Evolutionary conservation across 1,140 invertebrate genomes (phyloP), one percentile per base, ranked within the genome.

Genomic region (Papilio polyxenes): DNA sequence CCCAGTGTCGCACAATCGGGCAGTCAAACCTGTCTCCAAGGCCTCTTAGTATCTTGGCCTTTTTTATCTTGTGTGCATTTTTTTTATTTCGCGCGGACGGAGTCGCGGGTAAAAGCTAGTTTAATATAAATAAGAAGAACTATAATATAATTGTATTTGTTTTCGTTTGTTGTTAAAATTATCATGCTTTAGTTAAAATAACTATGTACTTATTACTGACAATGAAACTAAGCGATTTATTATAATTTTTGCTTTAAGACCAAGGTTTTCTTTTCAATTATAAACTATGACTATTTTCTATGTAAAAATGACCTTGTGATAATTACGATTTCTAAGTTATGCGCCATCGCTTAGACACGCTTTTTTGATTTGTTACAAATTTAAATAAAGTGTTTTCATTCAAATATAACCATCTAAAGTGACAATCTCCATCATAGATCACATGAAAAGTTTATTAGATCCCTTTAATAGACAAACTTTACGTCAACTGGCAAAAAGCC

Each of bases 221-320:
- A 72, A 72, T 13, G 13, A 40, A 37, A 40, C 23, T 72, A 72
- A 72, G 31, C 11, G 65, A 37, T 72, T 72, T 72, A 31, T 72
- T 17, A 4, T 15, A 6, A 72, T 72, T 72, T 72, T 72, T 72
- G 11, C 11, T 37, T 37, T 20, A 69, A 0, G 31, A 13, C 23
- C 65, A 37, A 72, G 65, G 65, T 72, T 37, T 72, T 72, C 65
- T 72, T 72, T 62, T 20, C 6, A 62, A 62, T 23, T 37, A 72
- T 31, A n/a, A n/a, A n/a, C n/a, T n/a, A 37, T 72, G 8, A 5
- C 62, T 5, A 37, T 65, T 65, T 65, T 31, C 62, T 65, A 5
- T 72, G 37, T 59, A 59, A 59, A 37, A 72, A 40, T 72, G 11
- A 37, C 31, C 65, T 72, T 72, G 31, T 72, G 1, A 5, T 72